A percentile compares a stretch with the other conserved stretches of the same genome.
These are phyloP conservation scores for Chaetops frenatus DNA, from an alignment of 2,113 vertebrate species.

Conservation along the genomic window DNA sequence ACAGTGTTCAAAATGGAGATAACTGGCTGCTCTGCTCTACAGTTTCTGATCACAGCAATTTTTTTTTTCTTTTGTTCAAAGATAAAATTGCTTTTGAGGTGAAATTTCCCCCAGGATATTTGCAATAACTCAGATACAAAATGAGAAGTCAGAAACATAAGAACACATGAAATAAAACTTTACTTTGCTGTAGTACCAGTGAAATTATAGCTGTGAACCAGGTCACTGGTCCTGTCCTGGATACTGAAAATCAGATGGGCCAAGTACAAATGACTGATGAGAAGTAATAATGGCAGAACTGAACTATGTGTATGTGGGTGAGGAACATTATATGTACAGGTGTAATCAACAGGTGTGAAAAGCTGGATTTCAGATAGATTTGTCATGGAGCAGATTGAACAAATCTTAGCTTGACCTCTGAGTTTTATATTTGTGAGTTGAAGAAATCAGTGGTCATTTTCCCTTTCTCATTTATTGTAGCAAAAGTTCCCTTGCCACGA, in stretches of 20 bases:
- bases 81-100: background rate
- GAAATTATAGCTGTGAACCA: background rate
- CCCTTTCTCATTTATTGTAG: background rate
- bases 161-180: background rate
- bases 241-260: background rate
- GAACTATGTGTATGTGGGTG: background rate
- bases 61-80: background rate
- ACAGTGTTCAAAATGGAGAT: background rate
- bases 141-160: background rate
- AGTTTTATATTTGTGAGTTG: background rate
- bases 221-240: background rate
- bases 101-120: background rate
- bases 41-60: background rate
- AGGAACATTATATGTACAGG: background rate
- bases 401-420: background rate
- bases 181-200: background rate
- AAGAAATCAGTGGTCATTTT: background rate
- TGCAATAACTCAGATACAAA: background rate
- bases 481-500: background rate
- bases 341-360: background rate
- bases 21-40: background rate
- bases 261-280: background rate
- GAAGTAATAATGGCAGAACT: background rate
- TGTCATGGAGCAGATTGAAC: background rate
- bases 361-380: background rate